Percentiles rank a stretch among this genome's conserved stretches.
Conservation (phyloP, 1,140 invertebrate genomes). For the Drosophila punjabiensis region DNA sequence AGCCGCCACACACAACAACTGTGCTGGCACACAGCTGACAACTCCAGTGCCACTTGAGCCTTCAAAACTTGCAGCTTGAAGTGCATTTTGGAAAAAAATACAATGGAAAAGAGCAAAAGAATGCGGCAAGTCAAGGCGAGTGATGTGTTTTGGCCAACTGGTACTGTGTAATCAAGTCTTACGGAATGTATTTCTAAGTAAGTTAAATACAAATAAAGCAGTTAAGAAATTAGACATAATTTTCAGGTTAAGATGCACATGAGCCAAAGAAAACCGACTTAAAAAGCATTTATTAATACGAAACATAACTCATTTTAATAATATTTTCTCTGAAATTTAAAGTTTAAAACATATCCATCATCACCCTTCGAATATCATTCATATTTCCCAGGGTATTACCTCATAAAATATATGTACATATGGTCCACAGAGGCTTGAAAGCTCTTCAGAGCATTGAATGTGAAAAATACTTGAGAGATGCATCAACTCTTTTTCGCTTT, state of each 20-base stretch:
- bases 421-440: conserved; percentile 48
- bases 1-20: conserved; percentile 42
- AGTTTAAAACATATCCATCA: not conserved
- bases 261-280: rapidly evolving
- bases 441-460: conserved; percentile 54
- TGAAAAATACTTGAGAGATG: conserved; percentile 60
- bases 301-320: not conserved
- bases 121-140: conserved; percentile 11
- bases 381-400: conserved; percentile 23
- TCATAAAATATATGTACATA: conserved; percentile 15
- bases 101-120: conserved; percentile 40
- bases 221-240: not conserved
- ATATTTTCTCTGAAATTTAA: not conserved
- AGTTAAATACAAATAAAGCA: too few relatives aligned
- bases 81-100: conserved; percentile 64
- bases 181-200: not conserved
- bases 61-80: conserved; percentile 74
- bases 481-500: conserved; percentile 61
- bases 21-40: conserved; percentile 69
- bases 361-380: not conserved
- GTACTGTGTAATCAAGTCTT: conserved; percentile 1
- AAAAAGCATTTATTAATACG: not conserved
- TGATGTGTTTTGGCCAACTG: not conserved
- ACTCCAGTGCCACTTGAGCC: conserved; percentile 73
- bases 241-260: not conserved